phyloP scores from a whole-genome alignment of 1,140 invertebrate genomes.

The Cotesia chilonis region DNA sequence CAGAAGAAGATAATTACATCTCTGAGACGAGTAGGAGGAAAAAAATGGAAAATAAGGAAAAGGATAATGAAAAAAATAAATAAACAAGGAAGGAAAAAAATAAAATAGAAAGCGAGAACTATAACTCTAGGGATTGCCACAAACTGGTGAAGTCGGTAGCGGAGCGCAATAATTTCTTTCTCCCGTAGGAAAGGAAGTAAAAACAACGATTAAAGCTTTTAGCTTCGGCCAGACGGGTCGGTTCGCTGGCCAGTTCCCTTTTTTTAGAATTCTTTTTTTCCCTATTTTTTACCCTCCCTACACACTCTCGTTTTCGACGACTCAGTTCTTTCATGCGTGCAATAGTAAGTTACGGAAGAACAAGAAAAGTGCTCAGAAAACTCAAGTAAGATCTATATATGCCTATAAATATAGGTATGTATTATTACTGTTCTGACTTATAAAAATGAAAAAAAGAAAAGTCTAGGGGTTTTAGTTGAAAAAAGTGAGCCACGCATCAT shows the following conservation, averaged over 20 bases:
- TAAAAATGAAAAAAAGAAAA: constrained; percentile 7
- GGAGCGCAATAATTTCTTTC: constrained; percentile 32
- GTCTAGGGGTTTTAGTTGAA: constrained; percentile 33
- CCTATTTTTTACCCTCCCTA: constrained; percentile 1
- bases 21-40: background rate
- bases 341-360: background rate
- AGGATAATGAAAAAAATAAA: constrained; percentile 11
- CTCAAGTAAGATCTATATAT: background rate
- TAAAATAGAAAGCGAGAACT: background rate
- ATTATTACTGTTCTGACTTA: background rate
- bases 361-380: constrained; percentile 28
- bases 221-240: constrained; percentile 23
- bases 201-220: constrained; percentile 42
- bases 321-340: background rate
- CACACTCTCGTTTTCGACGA: constrained; percentile 12
- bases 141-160: constrained; percentile 14
- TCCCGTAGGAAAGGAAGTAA: constrained; percentile 25
- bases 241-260: constrained; percentile 34
- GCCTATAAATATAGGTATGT: constrained; percentile 14
- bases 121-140: constrained; percentile 11
- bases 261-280: constrained; percentile 31
- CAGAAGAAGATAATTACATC: background rate
- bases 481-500: constrained; percentile 40
- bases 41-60: background rate
- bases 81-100: constrained; percentile 1